Base-by-base conservation (phyloP, 2,888 invertebrate species). In the Lycocerus yunnanus region DNA sequence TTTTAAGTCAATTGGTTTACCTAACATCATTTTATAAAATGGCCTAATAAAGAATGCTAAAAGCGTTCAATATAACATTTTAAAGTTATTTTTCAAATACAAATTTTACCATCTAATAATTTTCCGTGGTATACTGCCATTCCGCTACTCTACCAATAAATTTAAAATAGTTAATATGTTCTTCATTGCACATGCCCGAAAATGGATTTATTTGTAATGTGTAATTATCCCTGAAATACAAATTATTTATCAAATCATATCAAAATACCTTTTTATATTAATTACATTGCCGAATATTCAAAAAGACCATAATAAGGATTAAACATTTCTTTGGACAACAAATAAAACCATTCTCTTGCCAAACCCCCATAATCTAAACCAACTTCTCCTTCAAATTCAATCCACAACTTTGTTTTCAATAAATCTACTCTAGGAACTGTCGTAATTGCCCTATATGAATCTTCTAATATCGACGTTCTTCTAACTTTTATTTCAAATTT, bases 81-180 rank as follows among this genome's bases (percentile, higher is more conserved):
- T 43, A 6, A 65, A 24, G 14, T 27, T 2, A 13, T 15, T 43
- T 58, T 65, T 43, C 14, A 66, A 66, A 24, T 66, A 71, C 81
- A 11, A 65, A 73, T 69, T 88, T 88, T 84, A 96, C 97, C 98
- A 89, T 99, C 99, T 78, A 99, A 88, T 80, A 99, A 90, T 89
- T 99, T 99, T 81, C 99, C 99, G 86, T 99, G 99, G 88, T 98
- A 99, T 43, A 99, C 97, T 21, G 99, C 99, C 98, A 99, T 99
- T 81, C 99, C 99, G 98, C 98, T 78, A 99, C 94, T 74, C 98
- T 91, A 75, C 99, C 99, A 81, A 99, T 98, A 87, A 99, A 99
- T 88, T 97, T 97, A 89, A 99, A 99, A 89, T 99, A 99, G 87
- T 94, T 94, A 77, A 99, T 90, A 87, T 99, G 99, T 84, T 99